phyloP scores from a whole-genome alignment of 1,140 invertebrate genomes.

The Rhopalosiphum padi region DNA sequence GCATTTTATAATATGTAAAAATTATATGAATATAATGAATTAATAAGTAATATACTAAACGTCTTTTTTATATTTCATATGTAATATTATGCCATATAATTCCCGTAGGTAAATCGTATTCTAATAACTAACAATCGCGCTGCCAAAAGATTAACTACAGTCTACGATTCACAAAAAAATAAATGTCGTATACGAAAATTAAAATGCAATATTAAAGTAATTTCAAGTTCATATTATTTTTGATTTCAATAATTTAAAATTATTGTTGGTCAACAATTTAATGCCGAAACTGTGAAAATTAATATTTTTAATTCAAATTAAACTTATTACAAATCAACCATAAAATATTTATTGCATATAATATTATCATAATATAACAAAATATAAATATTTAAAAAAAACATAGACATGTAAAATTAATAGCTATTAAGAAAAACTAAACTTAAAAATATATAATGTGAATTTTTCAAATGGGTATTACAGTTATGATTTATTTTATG shows the following conservation, averaged over 20 bases:
- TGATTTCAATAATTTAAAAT: neutral
- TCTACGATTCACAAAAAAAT: neutral
- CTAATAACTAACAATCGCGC: neutral
- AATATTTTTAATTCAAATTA: neutral
- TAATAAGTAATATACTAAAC: neutral
- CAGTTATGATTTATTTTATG: neutral
- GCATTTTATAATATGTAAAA: neutral
- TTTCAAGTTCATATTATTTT: neutral
- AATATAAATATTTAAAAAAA: neutral
- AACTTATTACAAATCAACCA: neutral
- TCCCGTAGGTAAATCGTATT: neutral
- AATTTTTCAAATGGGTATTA: neutral
- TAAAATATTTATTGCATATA: neutral
- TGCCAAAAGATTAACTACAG: neutral
- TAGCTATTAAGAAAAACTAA: neutral
- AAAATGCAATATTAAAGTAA: neutral
- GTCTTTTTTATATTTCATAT: neutral
- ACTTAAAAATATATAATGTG: neutral
- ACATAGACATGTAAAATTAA: neutral
- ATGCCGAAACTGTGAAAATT: neutral
- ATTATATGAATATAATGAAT: neutral
- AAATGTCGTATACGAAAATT: neutral
- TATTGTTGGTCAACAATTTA: too few species aligned
- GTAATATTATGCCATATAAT: neutral
- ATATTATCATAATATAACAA: neutral